Conservation (phyloP, 2,113 vertebrate species). For the Hassar affinis region DNA sequence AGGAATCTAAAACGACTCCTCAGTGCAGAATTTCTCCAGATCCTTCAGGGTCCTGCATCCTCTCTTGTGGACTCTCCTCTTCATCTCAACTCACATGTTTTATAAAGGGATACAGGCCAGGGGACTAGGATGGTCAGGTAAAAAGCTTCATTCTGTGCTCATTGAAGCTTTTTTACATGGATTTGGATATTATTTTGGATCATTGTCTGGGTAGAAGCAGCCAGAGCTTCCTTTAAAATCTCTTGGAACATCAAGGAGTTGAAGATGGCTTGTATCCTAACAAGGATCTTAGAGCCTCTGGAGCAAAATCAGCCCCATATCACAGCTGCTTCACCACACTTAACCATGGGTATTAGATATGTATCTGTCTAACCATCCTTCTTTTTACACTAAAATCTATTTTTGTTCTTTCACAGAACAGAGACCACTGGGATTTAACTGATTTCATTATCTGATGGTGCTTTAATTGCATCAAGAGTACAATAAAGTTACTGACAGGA, state of each 20-base stretch:
- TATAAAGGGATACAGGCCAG: neutral
- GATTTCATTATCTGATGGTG: neutral
- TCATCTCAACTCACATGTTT: neutral
- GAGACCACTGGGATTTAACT: neutral
- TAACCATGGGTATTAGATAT: neutral
- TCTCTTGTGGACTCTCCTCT: neutral
- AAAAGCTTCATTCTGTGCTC: neutral
- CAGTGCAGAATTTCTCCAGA: neutral
- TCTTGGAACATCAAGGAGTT: neutral
- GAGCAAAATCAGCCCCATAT: neutral
- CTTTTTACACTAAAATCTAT: neutral
- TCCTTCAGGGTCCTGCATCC: neutral
- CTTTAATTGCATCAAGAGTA: neutral
- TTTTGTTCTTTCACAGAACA: neutral
- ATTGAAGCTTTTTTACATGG: neutral
- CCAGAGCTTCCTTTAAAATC: neutral
- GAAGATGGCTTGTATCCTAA: neutral
- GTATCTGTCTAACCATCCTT: neutral
- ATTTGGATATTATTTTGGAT: neutral
- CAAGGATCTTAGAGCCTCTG: neutral
- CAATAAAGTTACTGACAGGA: neutral
- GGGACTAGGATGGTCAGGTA: neutral
- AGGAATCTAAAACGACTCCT: neutral
- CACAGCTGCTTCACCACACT: neutral
- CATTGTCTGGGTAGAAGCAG: neutral